Evolutionary conservation across 2,113 vertebrate genomes (phyloP).

Genomic region (Urocynchramus pylzowi): DNA sequence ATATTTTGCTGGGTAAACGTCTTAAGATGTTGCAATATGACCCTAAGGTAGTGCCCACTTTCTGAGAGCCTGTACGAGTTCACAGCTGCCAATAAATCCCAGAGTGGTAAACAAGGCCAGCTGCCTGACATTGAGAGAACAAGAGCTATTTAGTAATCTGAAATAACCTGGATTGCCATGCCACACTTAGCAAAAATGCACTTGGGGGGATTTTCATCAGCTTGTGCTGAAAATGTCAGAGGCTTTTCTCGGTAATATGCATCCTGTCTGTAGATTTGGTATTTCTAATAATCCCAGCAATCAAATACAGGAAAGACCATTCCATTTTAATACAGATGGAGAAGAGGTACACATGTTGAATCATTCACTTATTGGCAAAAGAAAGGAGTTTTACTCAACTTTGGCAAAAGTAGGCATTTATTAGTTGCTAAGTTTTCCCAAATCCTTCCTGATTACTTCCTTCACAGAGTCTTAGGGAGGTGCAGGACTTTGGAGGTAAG

Average conservation of each 20-base stretch:
- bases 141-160: background rate
- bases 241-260: background rate
- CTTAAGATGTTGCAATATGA: background rate
- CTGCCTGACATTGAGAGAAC: background rate
- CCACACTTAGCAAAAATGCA: background rate
- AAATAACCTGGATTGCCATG: background rate
- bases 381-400: background rate
- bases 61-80: background rate
- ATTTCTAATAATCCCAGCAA: background rate
- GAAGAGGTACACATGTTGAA: background rate
- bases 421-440: background rate
- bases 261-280: background rate
- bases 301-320: background rate
- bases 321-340: background rate
- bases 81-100: background rate
- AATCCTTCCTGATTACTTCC: background rate
- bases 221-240: background rate
- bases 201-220: background rate
- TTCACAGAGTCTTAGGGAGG: background rate
- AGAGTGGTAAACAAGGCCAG: background rate
- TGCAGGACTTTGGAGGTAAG: background rate
- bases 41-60: background rate
- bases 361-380: background rate
- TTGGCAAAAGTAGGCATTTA: background rate
- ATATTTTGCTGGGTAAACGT: background rate